Percentiles rank a stretch among this genome's conserved stretches.
These are phyloP conservation scores for Bucco capensis DNA, from an alignment of 2,113 vertebrate species.

Conservation along the genomic window DNA sequence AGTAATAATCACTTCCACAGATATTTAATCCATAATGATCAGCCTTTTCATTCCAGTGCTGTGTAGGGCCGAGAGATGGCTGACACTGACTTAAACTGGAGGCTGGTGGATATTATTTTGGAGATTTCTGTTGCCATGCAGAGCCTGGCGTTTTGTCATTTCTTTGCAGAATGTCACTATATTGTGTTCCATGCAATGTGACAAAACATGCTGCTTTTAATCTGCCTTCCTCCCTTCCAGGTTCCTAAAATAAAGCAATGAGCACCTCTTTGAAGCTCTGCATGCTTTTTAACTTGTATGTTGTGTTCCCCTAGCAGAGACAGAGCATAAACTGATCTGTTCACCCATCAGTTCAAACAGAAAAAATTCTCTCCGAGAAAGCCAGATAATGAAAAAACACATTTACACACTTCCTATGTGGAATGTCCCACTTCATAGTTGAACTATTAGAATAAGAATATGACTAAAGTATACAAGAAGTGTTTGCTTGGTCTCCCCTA, in stretches of 20 bases:
- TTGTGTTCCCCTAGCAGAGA: conserved; percentile 33
- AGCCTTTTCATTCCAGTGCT: neutral
- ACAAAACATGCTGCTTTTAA: conserved; percentile 58
- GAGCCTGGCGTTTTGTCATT: conserved; percentile 39
- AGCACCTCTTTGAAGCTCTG: conserved; percentile 60
- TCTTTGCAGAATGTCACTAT: conserved; percentile 31
- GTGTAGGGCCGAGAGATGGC: neutral
- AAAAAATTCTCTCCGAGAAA: conserved; percentile 22
- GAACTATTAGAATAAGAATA: neutral
- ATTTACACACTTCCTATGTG: neutral
- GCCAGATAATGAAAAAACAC: neutral
- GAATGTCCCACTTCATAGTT: neutral
- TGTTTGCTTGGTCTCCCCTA: neutral
- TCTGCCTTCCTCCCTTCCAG: conserved; percentile 17
- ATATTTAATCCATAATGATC: conserved; percentile 38
- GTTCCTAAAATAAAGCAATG: conserved; percentile 38
- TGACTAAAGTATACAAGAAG: neutral
- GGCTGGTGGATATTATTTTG: conserved; percentile 25
- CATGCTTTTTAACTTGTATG: conserved; percentile 51
- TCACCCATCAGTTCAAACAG: conserved; percentile 50
- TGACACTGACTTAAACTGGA: conserved; percentile 11
- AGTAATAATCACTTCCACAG: conserved; percentile 21
- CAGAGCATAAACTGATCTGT: conserved; percentile 24
- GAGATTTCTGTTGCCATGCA: conserved; percentile 15
- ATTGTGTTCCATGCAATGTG: conserved; percentile 41